Percentiles rank a stretch among this genome's conserved stretches.
These are phyloP conservation scores for Pitta sordida DNA, from an alignment of 2,113 vertebrate genomes.

Conservation along the genomic window DNA sequence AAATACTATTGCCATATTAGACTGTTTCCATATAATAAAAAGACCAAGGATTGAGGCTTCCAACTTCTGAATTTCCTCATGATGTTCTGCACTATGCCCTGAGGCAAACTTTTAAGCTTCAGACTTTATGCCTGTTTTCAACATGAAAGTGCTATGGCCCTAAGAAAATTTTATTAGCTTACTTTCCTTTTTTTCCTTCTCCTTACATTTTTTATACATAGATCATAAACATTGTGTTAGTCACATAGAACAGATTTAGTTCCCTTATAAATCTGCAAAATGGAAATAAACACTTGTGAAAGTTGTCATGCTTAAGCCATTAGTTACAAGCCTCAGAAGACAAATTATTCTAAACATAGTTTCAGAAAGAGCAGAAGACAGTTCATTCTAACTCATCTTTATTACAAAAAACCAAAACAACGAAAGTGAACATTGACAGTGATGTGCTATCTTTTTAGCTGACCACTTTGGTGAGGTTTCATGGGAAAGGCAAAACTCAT, in stretches of 20 bases:
- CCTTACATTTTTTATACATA: not conserved
- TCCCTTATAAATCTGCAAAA: constrained; percentile 31
- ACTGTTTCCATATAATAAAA: not conserved
- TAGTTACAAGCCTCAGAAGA: constrained; percentile 36
- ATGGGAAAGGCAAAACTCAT: not conserved
- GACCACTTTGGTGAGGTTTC: not conserved
- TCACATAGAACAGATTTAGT: constrained; percentile 32
- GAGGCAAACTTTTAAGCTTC: not conserved
- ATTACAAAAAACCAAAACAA: not conserved
- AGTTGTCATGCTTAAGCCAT: constrained; percentile 6
- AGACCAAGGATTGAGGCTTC: not conserved
- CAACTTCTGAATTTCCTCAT: not conserved
- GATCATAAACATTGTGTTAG: constrained; percentile 14
- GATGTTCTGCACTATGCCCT: not conserved
- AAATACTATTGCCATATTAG: not conserved
- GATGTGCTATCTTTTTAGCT: not conserved
- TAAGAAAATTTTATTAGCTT: not conserved
- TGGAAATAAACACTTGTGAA: constrained; percentile 5
- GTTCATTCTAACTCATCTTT: constrained; percentile 20
- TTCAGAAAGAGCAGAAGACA: constrained; percentile 2
- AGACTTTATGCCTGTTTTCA: not conserved
- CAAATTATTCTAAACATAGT: not conserved
- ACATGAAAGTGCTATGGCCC: not conserved
- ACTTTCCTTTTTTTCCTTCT: not conserved
- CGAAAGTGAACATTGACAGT: not conserved